phyloP scores from a whole-genome alignment of 2,113 vertebrate species.

The Cinclus mexicanus region DNA sequence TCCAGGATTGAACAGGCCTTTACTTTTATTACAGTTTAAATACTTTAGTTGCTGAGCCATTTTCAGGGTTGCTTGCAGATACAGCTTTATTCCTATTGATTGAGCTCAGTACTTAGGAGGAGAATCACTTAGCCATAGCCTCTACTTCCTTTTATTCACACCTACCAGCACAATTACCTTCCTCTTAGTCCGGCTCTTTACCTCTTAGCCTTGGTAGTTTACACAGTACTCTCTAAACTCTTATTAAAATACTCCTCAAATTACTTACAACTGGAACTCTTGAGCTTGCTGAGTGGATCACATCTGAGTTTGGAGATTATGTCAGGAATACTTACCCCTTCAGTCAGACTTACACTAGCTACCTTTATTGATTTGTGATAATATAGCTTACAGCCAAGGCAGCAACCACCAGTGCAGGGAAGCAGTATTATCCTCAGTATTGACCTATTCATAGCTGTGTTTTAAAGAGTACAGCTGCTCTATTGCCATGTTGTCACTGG shows the following conservation, averaged over 20 bases:
- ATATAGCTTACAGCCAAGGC: not conserved
- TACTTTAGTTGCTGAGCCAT: not conserved
- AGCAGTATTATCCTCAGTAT: not conserved
- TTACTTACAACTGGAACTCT: not conserved
- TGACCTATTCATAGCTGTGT: not conserved
- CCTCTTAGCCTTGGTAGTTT: not conserved
- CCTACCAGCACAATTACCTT: not conserved
- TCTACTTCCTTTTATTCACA: conserved; percentile 28
- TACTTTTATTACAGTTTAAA: not conserved
- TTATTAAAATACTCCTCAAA: not conserved
- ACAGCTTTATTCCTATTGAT: not conserved
- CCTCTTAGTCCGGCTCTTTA: not conserved
- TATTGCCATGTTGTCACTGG: accelerated
- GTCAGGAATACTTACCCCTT: not conserved
- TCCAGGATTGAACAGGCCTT: not conserved
- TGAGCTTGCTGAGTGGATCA: not conserved
- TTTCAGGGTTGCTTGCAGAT: not conserved
- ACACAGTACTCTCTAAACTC: not conserved
- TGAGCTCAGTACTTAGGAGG: not conserved
- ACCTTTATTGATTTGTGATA: not conserved
- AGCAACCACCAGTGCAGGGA: not conserved
- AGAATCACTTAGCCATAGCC: not conserved
- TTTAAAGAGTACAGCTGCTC: not conserved
- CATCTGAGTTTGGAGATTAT: not conserved
- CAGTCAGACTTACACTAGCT: not conserved